Conservation (phyloP, 2,113 vertebrate genomes). For the Calidris pugnax region DNA sequence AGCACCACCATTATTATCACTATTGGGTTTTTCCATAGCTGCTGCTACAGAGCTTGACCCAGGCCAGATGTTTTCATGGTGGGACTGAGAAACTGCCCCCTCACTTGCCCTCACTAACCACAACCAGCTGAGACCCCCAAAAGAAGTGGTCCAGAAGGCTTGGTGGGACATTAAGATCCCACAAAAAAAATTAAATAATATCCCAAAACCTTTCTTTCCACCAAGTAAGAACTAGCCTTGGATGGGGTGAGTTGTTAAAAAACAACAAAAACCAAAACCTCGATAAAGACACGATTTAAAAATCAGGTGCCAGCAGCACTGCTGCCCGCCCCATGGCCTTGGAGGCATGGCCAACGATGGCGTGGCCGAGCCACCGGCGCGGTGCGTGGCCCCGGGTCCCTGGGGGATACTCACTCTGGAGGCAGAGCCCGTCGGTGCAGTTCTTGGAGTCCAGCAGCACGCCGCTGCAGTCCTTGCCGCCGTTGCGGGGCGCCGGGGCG, state of each 20-base stretch:
- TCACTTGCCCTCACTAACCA: background rate
- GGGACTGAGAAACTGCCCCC: background rate
- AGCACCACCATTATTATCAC: background rate
- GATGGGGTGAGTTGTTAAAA: background rate
- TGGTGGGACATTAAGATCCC: background rate
- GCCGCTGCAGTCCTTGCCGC: constrained; percentile 92
- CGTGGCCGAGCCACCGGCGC: constrained; percentile 74
- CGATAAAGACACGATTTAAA: background rate
- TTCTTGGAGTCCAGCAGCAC: constrained; percentile 96
- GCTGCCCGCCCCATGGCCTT: background rate
- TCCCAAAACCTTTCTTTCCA: background rate
- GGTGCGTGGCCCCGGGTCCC: background rate
- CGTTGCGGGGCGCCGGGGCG: constrained; percentile 89
- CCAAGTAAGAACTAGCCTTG: background rate
- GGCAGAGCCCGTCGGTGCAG: constrained; percentile 93
- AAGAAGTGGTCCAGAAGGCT: accelerated
- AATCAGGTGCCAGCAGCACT: accelerated
- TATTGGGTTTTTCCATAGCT: background rate
- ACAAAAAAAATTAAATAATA: background rate
- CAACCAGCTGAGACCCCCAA: background rate
- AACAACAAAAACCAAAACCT: background rate
- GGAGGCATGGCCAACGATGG: constrained; percentile 78
- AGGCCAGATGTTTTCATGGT: background rate
- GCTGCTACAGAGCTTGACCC: background rate
- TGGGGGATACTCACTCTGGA: constrained; percentile 84